Conservation (phyloP, 2,888 invertebrate genomes). For the Sinelater perroti region DNA sequence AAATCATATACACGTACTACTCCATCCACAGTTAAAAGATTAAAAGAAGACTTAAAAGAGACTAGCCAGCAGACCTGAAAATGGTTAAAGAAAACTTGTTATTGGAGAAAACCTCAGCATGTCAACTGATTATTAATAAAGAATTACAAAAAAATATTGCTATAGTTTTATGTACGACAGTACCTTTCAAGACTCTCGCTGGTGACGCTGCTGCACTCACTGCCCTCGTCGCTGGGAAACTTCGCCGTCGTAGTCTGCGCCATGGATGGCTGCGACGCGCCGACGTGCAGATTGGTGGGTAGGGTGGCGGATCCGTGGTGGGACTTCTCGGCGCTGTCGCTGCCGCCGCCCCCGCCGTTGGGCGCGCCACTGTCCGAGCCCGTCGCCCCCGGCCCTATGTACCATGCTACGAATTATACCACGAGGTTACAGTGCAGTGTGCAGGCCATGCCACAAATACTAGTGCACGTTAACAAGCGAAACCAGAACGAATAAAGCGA, state of each 20-base stretch:
- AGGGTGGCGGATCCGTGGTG: slow-evolving; percentile 74
- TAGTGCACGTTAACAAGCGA: slow-evolving; percentile 40
- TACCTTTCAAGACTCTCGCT: slow-evolving; percentile 81
- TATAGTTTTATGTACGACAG: too few relatives aligned
- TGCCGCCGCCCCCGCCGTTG: slow-evolving; percentile 58
- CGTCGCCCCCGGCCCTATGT: slow-evolving; percentile 61
- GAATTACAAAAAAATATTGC: too few relatives aligned
- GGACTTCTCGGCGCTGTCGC: slow-evolving; percentile 62
- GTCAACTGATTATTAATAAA: too few relatives aligned
- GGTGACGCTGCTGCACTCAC: slow-evolving; percentile 87
- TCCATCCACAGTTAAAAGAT: too few relatives aligned
- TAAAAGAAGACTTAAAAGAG: too few relatives aligned
- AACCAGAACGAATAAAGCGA: background rate
- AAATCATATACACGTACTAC: too few relatives aligned
- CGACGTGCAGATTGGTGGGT: slow-evolving; percentile 66
- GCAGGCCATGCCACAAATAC: slow-evolving; percentile 48
- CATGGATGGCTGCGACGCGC: slow-evolving; percentile 63
- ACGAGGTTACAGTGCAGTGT: slow-evolving; percentile 55
- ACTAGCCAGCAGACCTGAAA: too few relatives aligned
- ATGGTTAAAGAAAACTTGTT: too few relatives aligned
- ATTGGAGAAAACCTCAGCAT: too few relatives aligned
- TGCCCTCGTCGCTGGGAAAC: slow-evolving; percentile 83
- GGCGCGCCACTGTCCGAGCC: slow-evolving; percentile 56
- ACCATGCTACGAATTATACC: slow-evolving; percentile 59
- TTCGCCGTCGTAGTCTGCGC: slow-evolving; percentile 63